Conservation (phyloP, 2,113 vertebrate genomes). For the Myiozetetes cayanensis region DNA sequence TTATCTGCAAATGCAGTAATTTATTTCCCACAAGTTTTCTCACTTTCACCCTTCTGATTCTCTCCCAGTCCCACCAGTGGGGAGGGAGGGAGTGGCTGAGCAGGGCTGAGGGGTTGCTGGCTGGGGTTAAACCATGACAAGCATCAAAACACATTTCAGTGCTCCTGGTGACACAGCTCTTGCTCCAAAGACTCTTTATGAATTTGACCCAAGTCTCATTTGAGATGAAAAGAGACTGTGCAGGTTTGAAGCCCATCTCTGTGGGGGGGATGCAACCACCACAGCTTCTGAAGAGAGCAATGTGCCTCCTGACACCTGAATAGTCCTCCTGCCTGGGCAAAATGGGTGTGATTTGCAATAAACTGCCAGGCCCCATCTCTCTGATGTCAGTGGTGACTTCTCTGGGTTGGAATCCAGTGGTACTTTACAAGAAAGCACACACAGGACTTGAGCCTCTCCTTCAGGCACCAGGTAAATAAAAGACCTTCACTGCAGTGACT, state of each 20-base stretch:
- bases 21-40: background rate
- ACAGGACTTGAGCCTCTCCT: rapidly evolving
- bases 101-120: too few relatives aligned
- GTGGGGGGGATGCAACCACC: background rate
- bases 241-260: background rate
- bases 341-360: background rate
- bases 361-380: background rate
- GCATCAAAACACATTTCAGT: background rate
- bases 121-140: background rate
- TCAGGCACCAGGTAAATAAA: background rate
- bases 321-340: background rate
- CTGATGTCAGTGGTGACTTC: background rate
- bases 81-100: background rate
- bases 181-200: background rate
- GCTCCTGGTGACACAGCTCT: background rate
- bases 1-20: background rate
- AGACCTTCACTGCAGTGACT: background rate
- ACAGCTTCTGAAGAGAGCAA: background rate
- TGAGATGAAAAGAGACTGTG: too few relatives aligned
- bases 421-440: rapidly evolving
- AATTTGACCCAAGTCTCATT: too few relatives aligned
- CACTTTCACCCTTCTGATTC: background rate
- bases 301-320: background rate
- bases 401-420: background rate
- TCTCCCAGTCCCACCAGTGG: background rate